Evolutionary conservation across 1,140 invertebrate genomes (phyloP).

Genomic region (Ceratosolen solmsi): DNA sequence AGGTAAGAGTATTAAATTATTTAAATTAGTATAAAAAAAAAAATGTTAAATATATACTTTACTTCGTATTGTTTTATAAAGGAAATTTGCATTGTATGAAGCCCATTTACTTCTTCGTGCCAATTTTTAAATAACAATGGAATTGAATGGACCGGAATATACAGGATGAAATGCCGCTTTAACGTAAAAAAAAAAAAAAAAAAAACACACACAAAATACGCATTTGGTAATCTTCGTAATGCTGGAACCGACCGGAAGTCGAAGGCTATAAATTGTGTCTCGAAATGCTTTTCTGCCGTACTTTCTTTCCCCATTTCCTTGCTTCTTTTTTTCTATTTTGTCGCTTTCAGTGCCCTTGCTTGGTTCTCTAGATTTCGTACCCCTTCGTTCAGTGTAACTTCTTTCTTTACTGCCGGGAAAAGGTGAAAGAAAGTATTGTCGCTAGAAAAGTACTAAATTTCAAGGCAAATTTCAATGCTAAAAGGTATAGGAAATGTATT

Average conservation of each 20-base stretch:
- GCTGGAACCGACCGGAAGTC: conserved; percentile 61
- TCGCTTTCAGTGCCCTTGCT: conserved; percentile 23
- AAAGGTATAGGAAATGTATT: neutral
- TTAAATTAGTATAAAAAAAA: too few relatives aligned
- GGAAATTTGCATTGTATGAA: neutral
- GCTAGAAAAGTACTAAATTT: conserved; percentile 1
- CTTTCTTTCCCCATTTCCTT: conserved; percentile 45
- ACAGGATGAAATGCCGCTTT: conserved; percentile 56
- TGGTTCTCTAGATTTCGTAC: conserved; percentile 19
- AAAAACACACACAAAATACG: neutral
- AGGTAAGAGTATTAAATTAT: too few relatives aligned
- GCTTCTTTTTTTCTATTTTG: conserved; percentile 41
- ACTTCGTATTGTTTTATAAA: neutral
- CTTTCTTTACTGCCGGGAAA: conserved; percentile 9
- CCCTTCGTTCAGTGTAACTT: conserved; percentile 31
- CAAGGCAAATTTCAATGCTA: neutral
- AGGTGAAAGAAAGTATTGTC: conserved; percentile 19
- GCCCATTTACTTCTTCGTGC: neutral
- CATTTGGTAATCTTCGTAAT: conserved; percentile 67
- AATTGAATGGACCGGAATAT: neutral
- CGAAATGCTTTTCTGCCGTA: conserved; percentile 36
- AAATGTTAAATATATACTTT: too few relatives aligned
- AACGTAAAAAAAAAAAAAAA: conserved; percentile 38
- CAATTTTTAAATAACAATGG: conserved; percentile 16
- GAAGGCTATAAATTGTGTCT: conserved; percentile 61